phyloP scores from a whole-genome alignment of 2,797 vertebrate genomes.

The Ptychobarbus kaznakovi region DNA sequence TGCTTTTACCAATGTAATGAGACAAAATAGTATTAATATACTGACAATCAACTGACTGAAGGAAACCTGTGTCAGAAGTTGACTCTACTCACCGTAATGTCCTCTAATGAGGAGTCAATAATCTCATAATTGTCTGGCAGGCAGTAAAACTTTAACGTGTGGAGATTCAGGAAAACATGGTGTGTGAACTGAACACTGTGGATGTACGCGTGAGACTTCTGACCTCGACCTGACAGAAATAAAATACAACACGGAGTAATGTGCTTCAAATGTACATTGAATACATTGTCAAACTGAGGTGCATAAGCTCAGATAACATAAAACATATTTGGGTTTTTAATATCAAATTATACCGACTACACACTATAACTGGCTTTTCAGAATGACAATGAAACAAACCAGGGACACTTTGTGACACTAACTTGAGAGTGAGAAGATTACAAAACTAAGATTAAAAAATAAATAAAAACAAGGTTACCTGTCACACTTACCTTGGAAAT shows the following conservation, averaged over 20 bases:
- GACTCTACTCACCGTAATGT: constrained; percentile 87
- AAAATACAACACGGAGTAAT: background rate
- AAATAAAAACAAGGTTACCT: background rate
- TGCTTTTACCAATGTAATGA: background rate
- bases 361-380: background rate
- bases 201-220: constrained; percentile 96
- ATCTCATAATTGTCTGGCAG: constrained; percentile 98
- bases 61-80: background rate
- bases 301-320: background rate
- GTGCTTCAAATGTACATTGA: background rate
- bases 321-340: background rate
- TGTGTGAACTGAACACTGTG: constrained; percentile 97
- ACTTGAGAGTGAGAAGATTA: background rate
- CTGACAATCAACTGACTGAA: background rate
- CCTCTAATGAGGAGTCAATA: constrained; percentile 95
- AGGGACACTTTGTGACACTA: background rate
- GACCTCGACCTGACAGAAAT: constrained; percentile 84
- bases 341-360: background rate
- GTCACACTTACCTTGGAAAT: constrained; percentile 88
- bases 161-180: constrained; percentile 95
- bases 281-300: background rate
- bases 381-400: background rate
- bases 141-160: constrained; percentile 97
- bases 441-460: no score
- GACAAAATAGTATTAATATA: background rate